These are phyloP conservation scores for Elephantulus edwardii DNA, from an alignment of 2,113 vertebrate species.

Conservation along the genomic window DNA sequence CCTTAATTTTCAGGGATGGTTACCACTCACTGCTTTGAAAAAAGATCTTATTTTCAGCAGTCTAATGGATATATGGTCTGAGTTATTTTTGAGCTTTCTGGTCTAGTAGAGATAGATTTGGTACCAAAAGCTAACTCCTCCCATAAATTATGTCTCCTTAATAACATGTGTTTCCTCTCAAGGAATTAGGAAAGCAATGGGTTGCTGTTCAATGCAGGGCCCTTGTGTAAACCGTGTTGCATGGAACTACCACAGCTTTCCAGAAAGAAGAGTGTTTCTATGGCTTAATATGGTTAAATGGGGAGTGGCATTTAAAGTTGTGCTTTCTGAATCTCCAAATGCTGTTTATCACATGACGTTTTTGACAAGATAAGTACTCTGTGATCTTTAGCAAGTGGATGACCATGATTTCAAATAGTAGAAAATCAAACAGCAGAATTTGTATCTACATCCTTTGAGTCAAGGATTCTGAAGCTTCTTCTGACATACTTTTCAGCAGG, in stretches of 20 bases:
- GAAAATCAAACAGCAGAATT: neutral
- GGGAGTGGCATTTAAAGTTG: neutral
- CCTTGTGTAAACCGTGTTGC: slow-evolving; percentile 12
- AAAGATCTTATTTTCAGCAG: slow-evolving; percentile 64
- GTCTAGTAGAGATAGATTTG: slow-evolving; percentile 47
- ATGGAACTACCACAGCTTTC: neutral
- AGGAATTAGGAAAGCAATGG: neutral
- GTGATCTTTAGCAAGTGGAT: neutral
- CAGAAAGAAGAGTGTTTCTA: slow-evolving; percentile 39
- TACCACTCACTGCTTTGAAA: slow-evolving; percentile 58
- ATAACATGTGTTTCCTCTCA: neutral
- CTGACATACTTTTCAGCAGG: no score
- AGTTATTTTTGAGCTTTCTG: slow-evolving; percentile 3
- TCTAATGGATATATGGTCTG: neutral
- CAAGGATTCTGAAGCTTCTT: no score
- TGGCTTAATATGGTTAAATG: slow-evolving; percentile 6
- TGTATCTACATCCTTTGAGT: neutral
- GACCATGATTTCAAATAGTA: neutral
- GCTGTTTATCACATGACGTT: neutral
- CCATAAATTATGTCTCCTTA: slow-evolving; percentile 22
- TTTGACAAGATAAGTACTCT: neutral
- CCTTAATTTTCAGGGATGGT: slow-evolving; percentile 70
- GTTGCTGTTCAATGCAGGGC: slow-evolving; percentile 19
- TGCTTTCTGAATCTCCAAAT: neutral
- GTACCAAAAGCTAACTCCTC: slow-evolving; percentile 49